Evolutionary conservation across 53 echinoderm and acorn worm genomes (phyloP), one percentile per base, ranked within the genome.

Genomic region (Stichopus horrens): DNA sequence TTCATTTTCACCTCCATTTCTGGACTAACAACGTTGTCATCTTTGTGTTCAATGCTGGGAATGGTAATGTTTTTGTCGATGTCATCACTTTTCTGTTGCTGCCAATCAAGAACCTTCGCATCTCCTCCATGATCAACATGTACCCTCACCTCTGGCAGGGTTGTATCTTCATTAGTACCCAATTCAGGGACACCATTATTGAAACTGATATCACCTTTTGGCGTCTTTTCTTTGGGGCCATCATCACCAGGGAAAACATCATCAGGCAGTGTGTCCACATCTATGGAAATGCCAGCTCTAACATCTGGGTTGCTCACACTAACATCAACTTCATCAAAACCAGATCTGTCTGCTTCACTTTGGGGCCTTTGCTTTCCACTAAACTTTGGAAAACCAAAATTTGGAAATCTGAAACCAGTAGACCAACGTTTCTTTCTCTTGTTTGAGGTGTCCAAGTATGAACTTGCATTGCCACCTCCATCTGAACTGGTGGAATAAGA

Each of bases 351-450:
- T 58, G 58, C 52, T 16, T 52, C 66, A 85, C 67, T 85, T 16
- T 85, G 66, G 23, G 85, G 51, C 59, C 65, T 85, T 59, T 85
- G 60, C 18, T 65, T 67, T 11, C 85, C 85, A 67, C 65, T 67
- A 85, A 85, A 85, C 18, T 65, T 85, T 23, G 85, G 68, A 66
- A 85, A 65, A 13, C 85, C 67, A 66, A 85, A 85, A 18, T 58
- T 58, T 85, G 85, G 85, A 9, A 85, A 67, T 52, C 66, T 85
- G 85, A 85, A 67, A 63, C 14, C 22, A 51, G 23, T 52, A 85
- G 85, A 85, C 85, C 85, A 85, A 9, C 66, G 65, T 52, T 85
- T 85, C 85, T 66, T 85, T 65, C 66, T 85, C 59, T 52, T 85
- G 7, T 85, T 23, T 4, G 19, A 18, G 18, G 56, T 18, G 53